Evolutionary conservation across 2,797 vertebrate genomes (phyloP).

Genomic region (Poeciliopsis paucimaculata): DNA sequence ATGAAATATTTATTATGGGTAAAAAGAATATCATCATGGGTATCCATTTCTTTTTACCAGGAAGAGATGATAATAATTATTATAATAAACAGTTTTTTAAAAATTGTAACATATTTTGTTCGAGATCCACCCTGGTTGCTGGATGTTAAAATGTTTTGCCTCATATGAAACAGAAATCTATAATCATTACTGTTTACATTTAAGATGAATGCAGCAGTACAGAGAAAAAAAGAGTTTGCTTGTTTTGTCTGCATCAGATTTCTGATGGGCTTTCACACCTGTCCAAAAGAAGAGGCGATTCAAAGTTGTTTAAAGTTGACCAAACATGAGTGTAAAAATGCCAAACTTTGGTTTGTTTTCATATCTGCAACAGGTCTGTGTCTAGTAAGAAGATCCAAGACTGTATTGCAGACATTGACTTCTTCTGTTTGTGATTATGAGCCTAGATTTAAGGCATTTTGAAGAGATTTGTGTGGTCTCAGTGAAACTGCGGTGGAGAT

Average conservation of each 20-base stretch:
- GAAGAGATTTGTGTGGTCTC: not conserved
- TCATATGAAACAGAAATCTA: not conserved
- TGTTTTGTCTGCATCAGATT: not conserved
- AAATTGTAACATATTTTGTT: not conserved
- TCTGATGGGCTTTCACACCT: not conserved
- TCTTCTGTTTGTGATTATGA: not conserved
- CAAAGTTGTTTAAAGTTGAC: not conserved
- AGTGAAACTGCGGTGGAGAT: constrained; percentile 3
- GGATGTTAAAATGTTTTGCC: not conserved
- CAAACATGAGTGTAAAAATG: not conserved
- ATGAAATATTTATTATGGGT: not conserved
- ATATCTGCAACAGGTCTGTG: not conserved
- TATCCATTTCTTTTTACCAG: not conserved
- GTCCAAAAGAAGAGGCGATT: not conserved
- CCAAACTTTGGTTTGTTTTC: not conserved
- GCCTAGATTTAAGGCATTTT: not conserved
- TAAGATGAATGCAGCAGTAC: not conserved
- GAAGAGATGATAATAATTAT: not conserved
- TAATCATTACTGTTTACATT: not conserved
- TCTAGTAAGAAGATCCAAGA: not conserved
- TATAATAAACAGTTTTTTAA: too few species aligned
- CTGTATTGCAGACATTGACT: not conserved
- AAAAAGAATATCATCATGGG: not conserved
- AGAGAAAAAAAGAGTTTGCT: not conserved
- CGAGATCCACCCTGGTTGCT: not conserved